Base-by-base conservation (phyloP, 1,140 invertebrate genomes). In the Drosophila albomicans region DNA sequence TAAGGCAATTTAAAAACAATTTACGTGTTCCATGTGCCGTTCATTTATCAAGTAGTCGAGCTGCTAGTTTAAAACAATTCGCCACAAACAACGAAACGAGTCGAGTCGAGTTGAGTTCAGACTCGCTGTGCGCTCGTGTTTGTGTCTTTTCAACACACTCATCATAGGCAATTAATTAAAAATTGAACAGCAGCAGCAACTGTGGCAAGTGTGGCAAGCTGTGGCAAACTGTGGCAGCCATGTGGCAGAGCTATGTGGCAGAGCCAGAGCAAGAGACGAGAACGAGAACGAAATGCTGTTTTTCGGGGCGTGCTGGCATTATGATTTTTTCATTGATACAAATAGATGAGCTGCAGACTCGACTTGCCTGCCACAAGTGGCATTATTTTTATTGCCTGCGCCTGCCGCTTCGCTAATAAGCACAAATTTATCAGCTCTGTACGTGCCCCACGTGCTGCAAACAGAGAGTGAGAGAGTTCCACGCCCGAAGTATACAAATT, bases 271-370 rank as follows among this genome's bases (percentile, higher is more conserved):
- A 25, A 30, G 25, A 10, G 49, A 15, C 15, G 13, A 52, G 41
- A 62, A 15, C 15, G 13, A 41, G 41, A 62, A 15, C 28, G 41
- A 59, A 46, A 56, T 54, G 28, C 54, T 48, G 51, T 32, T 64
- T 63, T 68, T 66, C 51, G 58, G 78, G 82, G 85, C 85, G 78
- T 84, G 81, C 85, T 89, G 74, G 78, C 74, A 89, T 81, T 89
- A 88, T 88, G 81, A 88, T 88, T 89, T 85, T 88, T 81, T 89
- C 84, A 88, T 88, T 88, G 85, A 88, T 88, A 88, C 85, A 88
- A 88, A 88, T 89, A 84, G 78, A 71, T 45, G 41, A 57, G 74
- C 63, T 28, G 25, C 61, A 7, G 48, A 25, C 51, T n/a, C 16
- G 49, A n/a, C 30, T 20, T 52, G 35, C 61, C 57, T 51, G 46